These are phyloP conservation scores for Cottoperca gobio DNA, from an alignment of 2,797 vertebrate genomes.

Conservation along the genomic window DNA sequence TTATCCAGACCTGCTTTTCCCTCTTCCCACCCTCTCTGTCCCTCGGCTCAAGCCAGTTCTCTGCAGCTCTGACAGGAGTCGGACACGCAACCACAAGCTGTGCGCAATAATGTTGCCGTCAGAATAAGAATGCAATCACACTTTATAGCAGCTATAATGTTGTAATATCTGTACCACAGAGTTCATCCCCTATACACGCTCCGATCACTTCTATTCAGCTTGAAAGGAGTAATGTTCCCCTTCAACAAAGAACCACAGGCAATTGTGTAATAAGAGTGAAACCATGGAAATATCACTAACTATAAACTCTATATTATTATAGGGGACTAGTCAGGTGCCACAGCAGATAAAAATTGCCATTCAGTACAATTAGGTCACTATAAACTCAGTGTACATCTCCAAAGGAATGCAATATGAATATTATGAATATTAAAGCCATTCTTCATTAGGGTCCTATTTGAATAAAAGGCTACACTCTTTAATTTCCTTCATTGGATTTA, in stretches of 20 bases:
- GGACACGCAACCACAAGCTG: constrained; percentile 83
- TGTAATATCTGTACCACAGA: constrained; percentile 38
- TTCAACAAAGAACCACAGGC: constrained; percentile 35
- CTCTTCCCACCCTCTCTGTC: constrained; percentile 65
- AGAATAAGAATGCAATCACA: constrained; percentile 76
- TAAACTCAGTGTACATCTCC: constrained; percentile 18
- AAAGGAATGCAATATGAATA: constrained; percentile 42
- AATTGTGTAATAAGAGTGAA: constrained; percentile 12
- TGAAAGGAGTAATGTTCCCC: constrained; percentile 24
- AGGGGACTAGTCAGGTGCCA: constrained; percentile 16
- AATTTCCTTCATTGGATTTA: constrained; percentile 48
- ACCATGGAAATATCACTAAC: constrained; percentile 36
- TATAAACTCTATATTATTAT: constrained; percentile 36
- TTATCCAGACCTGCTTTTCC: constrained; percentile 81
- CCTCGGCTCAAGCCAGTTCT: constrained; percentile 80
- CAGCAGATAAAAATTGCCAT: constrained; percentile 2
- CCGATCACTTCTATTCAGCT: constrained; percentile 24
- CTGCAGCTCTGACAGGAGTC: constrained; percentile 83
- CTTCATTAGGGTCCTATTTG: constrained; percentile 38
- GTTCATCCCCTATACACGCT: constrained; percentile 18
- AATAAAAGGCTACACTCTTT: constrained; percentile 48
- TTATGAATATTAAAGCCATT: constrained; percentile 45
- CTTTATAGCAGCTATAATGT: constrained; percentile 56
- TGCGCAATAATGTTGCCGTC: constrained; percentile 78
- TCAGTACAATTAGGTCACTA: constrained; percentile 25